Evolutionary conservation across 2,113 vertebrate species (phyloP).

Genomic region (Esox niger): DNA sequence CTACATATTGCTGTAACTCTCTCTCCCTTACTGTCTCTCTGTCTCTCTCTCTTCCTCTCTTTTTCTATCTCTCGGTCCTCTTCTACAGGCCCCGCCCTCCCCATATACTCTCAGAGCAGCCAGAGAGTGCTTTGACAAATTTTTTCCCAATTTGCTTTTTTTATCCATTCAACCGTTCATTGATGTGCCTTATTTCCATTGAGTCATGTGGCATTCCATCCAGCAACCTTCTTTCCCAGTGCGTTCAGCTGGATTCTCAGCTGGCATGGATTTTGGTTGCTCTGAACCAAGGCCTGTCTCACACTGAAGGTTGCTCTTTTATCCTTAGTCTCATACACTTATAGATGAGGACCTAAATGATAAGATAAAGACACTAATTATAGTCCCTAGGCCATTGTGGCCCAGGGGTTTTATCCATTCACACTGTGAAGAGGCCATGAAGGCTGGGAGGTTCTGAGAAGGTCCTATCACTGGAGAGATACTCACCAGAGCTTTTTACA

Average conservation of each 20-base stretch:
- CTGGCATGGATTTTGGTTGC: background rate
- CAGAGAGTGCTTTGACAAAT: too few relatives aligned
- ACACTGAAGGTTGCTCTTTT: constrained; percentile 12
- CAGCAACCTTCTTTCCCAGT: too few relatives aligned
- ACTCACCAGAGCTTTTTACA: constrained; percentile 13
- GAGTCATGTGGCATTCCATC: too few relatives aligned
- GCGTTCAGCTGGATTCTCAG: background rate
- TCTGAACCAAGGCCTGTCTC: background rate
- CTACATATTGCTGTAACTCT: background rate
- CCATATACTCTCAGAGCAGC: background rate
- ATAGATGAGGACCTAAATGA: constrained; percentile 37
- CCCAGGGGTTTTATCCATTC: constrained; percentile 17
- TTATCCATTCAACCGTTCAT: too few relatives aligned
- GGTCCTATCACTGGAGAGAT: constrained; percentile 35
- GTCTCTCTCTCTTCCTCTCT: background rate
- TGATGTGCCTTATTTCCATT: too few relatives aligned
- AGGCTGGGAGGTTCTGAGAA: constrained; percentile 1
- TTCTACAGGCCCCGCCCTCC: too few relatives aligned
- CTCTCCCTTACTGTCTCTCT: background rate
- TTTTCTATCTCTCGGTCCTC: background rate
- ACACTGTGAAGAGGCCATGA: background rate
- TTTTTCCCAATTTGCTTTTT: too few relatives aligned
- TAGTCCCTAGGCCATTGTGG: constrained; percentile 32
- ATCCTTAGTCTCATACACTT: constrained; percentile 24
- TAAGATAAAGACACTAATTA: constrained; percentile 61